A percentile compares a stretch with the other conserved stretches of the same genome.
Evolutionary conservation across 2,113 vertebrate species (phyloP).

Genomic region (Gymnobelideus leadbeateri): DNA sequence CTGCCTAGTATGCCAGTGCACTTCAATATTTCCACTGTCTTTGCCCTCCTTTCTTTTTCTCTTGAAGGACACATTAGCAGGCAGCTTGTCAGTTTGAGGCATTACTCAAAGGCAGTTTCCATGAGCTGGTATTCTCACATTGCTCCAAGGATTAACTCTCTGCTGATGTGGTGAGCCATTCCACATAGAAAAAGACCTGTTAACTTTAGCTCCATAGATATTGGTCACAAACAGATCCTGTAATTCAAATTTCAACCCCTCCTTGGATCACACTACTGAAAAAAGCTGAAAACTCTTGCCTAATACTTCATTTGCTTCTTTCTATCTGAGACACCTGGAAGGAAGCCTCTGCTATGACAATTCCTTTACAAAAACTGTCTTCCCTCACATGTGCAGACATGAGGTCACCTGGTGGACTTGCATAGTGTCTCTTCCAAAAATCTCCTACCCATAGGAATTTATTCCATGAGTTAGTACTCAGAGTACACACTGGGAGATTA

Average conservation of each 20-base stretch:
- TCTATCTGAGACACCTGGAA: neutral
- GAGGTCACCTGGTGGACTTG: neutral
- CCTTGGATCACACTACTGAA: slow-evolving; percentile 21
- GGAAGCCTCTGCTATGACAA: neutral
- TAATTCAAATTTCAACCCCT: slow-evolving; percentile 63
- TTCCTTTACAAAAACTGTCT: neutral
- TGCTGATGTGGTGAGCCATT: neutral
- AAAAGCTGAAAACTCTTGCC: slow-evolving; percentile 12
- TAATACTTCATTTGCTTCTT: neutral
- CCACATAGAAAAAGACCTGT: slow-evolving; percentile 22
- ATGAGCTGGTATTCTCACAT: neutral
- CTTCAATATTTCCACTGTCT: neutral
- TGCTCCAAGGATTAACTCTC: neutral
- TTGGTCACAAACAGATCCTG: slow-evolving; percentile 32
- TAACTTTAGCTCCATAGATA: neutral
- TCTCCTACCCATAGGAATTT: neutral
- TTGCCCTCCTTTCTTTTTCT: neutral
- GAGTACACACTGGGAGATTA: neutral
- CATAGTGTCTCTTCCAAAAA: neutral
- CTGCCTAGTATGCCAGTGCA: neutral
- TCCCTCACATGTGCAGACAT: neutral
- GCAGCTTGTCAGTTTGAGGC: neutral
- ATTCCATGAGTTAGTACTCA: neutral
- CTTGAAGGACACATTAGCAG: neutral
- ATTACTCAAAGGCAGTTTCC: slow-evolving; percentile 23